Percentiles rank a stretch among this genome's conserved stretches.
Evolutionary conservation across 2,113 vertebrate species (phyloP).

Genomic region (Neolamprologus hecqui): DNA sequence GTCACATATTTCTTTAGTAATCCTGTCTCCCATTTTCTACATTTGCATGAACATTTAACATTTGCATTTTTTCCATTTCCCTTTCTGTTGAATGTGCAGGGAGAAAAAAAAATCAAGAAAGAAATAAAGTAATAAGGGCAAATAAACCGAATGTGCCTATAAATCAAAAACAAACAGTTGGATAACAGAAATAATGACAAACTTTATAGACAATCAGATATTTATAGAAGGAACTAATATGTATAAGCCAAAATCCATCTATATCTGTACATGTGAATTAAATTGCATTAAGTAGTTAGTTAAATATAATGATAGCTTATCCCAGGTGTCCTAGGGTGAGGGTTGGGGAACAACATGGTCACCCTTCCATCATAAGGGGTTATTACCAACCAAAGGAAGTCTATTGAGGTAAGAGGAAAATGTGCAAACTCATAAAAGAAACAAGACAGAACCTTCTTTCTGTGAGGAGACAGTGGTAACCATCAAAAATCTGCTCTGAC

Average conservation of each 20-base stretch:
- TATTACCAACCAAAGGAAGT: background rate
- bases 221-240: background rate
- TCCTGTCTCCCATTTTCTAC: background rate
- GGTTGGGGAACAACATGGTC: background rate
- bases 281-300: background rate
- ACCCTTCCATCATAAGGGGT: background rate
- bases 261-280: background rate
- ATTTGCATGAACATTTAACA: background rate
- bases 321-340: background rate
- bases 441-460: background rate
- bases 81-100: background rate
- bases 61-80: background rate
- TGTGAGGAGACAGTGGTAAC: background rate
- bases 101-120: background rate
- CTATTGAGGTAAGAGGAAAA: background rate
- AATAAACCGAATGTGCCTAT: background rate
- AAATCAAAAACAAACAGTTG: background rate
- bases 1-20: conserved; percentile 13
- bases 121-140: background rate
- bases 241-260: background rate
- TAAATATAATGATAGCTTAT: background rate
- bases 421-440: background rate
- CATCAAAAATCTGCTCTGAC: background rate
- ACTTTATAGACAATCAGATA: background rate
- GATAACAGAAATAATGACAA: background rate